These are phyloP conservation scores for Pandemis cinnamomeana DNA, from an alignment of 2,888 invertebrate genomes.

Conservation along the genomic window DNA sequence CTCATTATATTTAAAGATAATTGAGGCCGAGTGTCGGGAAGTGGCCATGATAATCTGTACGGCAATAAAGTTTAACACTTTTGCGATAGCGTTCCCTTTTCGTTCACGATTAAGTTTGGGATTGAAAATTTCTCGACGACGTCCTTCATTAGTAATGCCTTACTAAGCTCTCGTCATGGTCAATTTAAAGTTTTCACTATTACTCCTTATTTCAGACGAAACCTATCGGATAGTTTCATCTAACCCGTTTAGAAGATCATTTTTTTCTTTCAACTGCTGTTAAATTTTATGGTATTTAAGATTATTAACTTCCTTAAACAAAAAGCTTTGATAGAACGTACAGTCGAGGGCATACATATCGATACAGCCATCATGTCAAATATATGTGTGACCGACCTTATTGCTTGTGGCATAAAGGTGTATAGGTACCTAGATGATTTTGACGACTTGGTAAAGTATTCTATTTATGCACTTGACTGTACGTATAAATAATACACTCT, in stretches of 20 bases:
- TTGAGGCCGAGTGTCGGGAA: not conserved
- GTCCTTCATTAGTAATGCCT: not conserved
- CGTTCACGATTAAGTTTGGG: not conserved
- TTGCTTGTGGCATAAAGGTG: too few relatives aligned
- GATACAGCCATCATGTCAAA: too few relatives aligned
- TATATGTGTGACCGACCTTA: too few relatives aligned
- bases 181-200: not conserved
- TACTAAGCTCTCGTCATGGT: not conserved
- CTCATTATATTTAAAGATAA: not conserved
- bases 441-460: too few relatives aligned
- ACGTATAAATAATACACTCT: too few relatives aligned
- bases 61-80: not conserved
- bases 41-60: not conserved
- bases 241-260: not conserved
- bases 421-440: too few relatives aligned
- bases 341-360: too few relatives aligned
- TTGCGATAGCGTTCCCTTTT: not conserved
- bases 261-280: not conserved
- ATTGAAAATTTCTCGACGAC: not conserved
- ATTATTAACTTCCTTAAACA: too few relatives aligned
- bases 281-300: too few relatives aligned
- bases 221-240: not conserved
- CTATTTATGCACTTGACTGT: too few relatives aligned
- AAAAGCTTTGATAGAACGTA: too few relatives aligned
- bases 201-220: not conserved